phyloP scores from a whole-genome alignment of 2,797 vertebrate species.

The Pteropus rufus region DNA sequence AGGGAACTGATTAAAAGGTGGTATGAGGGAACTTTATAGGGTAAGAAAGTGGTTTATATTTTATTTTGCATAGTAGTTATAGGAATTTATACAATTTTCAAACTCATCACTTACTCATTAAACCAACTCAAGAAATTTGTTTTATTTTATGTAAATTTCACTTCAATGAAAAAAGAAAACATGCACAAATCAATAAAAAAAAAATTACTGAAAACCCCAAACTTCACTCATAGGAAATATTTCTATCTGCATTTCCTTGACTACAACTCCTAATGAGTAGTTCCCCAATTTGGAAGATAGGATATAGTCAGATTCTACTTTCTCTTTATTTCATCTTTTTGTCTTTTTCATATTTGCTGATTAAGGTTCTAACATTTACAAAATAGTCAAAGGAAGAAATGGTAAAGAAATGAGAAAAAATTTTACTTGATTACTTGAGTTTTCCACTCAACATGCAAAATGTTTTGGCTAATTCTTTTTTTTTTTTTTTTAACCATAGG shows the following conservation, averaged over 20 bases:
- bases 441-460: neutral
- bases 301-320: neutral
- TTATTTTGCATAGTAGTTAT: neutral
- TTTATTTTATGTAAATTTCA: neutral
- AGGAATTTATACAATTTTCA: neutral
- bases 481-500: neutral
- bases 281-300: neutral
- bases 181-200: neutral
- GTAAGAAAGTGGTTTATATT: neutral
- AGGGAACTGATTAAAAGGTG: neutral
- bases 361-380: neutral
- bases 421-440: neutral
- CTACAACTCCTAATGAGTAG: neutral
- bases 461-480: neutral
- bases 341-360: neutral
- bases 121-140: neutral
- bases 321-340: neutral
- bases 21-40: neutral
- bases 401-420: neutral
- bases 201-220: neutral
- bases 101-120: neutral
- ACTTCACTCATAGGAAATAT: neutral
- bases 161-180: neutral
- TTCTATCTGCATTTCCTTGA: neutral
- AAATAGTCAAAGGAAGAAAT: neutral